Evolutionary conservation across 30 jellyfish, hydroid and myxozoan genomes (phyloP).

Genomic region (Thelohanellus kitauei): DNA sequence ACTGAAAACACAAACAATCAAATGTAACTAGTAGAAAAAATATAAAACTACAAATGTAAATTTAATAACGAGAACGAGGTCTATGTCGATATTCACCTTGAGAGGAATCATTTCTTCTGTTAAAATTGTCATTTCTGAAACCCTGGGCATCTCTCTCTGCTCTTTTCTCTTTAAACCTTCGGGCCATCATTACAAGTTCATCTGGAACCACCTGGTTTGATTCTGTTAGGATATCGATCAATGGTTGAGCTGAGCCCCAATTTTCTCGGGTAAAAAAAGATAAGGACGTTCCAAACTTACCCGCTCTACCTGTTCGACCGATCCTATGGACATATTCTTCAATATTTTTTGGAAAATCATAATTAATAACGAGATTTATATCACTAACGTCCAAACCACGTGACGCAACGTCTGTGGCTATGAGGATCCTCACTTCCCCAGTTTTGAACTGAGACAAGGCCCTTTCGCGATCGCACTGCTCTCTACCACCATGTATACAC

Average conservation of each 20-base stretch:
- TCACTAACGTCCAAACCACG: constrained; percentile 80
- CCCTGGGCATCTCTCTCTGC: constrained; percentile 27
- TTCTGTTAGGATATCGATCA: constrained; percentile 40
- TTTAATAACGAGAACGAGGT: too few relatives aligned
- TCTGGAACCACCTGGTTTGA: constrained; percentile 79
- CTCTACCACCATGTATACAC: constrained; percentile 79
- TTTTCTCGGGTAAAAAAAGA: constrained; percentile 61
- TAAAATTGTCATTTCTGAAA: too few relatives aligned
- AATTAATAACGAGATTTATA: constrained; percentile 38
- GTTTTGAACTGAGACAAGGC: constrained; percentile 50
- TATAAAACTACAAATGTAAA: too few relatives aligned
- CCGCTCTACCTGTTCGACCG: constrained; percentile 97
- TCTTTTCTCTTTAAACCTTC: constrained; percentile 8
- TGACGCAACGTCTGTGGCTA: constrained; percentile 96
- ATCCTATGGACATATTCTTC: constrained; percentile 87
- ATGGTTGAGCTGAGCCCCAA: constrained; percentile 59
- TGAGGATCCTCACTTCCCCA: constrained; percentile 61
- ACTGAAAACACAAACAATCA: too few relatives aligned
- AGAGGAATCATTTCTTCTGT: too few relatives aligned
- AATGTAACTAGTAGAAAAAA: too few relatives aligned
- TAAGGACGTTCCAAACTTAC: constrained; percentile 77
- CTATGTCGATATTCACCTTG: too few relatives aligned
- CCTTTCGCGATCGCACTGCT: constrained; percentile 58
- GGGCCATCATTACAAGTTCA: constrained; percentile 55
- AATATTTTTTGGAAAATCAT: constrained; percentile 63